A percentile compares a stretch with the other conserved stretches of the same genome.
Evolutionary conservation across 2,797 vertebrate genomes (phyloP).

Genomic region (Crocodylus rhombifer): DNA sequence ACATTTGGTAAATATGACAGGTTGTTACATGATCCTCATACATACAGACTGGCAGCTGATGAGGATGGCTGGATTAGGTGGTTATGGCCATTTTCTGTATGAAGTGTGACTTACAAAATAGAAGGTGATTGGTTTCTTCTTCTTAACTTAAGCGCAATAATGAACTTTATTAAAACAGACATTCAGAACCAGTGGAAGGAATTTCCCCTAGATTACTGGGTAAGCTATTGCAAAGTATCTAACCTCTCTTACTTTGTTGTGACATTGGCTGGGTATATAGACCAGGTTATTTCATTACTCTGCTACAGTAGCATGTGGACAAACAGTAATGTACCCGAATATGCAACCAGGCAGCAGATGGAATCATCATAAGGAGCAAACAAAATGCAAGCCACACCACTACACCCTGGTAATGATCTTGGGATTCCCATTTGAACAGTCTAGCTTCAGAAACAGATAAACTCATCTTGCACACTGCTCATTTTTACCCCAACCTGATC

Average conservation of each 20-base stretch:
- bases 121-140: not conserved
- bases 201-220: not conserved
- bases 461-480: not conserved
- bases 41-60: not conserved
- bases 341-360: not conserved
- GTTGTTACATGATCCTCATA: not conserved
- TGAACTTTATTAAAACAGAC: not conserved
- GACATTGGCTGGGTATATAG: not conserved
- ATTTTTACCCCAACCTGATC: not conserved
- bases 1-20: not conserved
- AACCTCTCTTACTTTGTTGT: not conserved
- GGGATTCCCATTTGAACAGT: not conserved
- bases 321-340: not conserved
- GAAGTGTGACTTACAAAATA: not conserved
- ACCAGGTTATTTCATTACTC: not conserved
- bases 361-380: not conserved
- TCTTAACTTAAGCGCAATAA: not conserved
- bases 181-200: not conserved
- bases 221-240: fast-evolving
- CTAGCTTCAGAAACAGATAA: not conserved
- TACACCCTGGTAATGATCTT: not conserved
- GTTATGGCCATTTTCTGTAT: not conserved
- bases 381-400: not conserved
- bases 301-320: not conserved
- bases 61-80: not conserved